phyloP scores from a whole-genome alignment of 2,797 vertebrate species.

The Esox masquinongy region DNA sequence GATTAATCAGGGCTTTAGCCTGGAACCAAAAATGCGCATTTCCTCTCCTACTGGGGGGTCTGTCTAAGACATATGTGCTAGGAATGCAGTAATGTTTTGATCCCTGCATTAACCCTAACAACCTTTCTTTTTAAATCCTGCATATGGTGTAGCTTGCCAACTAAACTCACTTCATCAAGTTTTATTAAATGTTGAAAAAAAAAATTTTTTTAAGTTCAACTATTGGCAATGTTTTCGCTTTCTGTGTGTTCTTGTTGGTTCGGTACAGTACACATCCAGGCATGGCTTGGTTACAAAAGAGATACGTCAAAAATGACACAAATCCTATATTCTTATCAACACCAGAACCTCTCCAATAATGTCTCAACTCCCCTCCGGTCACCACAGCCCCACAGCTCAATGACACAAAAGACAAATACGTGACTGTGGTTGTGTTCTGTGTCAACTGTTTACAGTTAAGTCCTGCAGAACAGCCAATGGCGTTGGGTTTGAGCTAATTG shows the following conservation, averaged over 20 bases:
- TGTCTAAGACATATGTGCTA: conserved; percentile 64
- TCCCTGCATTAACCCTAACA: conserved; percentile 31
- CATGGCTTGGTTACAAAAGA: conserved; percentile 26
- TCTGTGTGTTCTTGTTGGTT: conserved; percentile 42
- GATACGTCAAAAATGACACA: conserved; percentile 10
- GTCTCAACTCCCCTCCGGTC: conserved; percentile 34
- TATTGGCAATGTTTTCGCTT: conserved; percentile 5
- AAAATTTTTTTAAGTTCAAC: conserved; percentile 25
- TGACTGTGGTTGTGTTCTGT: conserved; percentile 32
- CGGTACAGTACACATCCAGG: conserved; percentile 29
- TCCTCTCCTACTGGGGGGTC: conserved; percentile 70
- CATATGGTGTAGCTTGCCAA: background rate
- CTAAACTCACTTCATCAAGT: conserved; percentile 44
- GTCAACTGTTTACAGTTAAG: conserved; percentile 22
- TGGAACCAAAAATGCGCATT: conserved; percentile 61
- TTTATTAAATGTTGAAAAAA: conserved; percentile 44
- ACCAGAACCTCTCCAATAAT: conserved; percentile 44
- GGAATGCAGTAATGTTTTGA: conserved; percentile 63
- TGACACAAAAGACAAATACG: conserved; percentile 16
- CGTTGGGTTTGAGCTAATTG: conserved; percentile 23
- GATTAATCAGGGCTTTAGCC: conserved; percentile 62
- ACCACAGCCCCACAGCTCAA: conserved; percentile 30
- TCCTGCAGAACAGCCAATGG: conserved; percentile 26
- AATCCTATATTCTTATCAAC: conserved; percentile 39
- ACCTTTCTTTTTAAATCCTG: conserved; percentile 45